Evolutionary conservation across 2,888 invertebrate species (phyloP).

Genomic region (Dolichomitus sp.): DNA sequence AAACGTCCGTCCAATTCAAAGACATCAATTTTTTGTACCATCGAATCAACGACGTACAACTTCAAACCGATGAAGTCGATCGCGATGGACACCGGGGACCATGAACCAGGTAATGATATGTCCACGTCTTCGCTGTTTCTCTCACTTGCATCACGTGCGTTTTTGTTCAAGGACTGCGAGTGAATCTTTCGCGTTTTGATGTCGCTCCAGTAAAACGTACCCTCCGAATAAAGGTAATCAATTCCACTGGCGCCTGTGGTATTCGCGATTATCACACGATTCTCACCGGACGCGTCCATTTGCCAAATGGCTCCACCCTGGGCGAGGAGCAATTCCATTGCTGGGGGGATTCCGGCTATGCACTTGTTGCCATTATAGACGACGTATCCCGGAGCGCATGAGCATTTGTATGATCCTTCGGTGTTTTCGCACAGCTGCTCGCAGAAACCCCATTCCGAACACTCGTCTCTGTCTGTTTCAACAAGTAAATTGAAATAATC

Average conservation of each 20-base stretch:
- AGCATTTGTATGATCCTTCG: slow-evolving; percentile 94
- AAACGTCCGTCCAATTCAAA: slow-evolving; percentile 95
- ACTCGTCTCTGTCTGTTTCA: slow-evolving; percentile 94
- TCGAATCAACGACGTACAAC: slow-evolving; percentile 96
- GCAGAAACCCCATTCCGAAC: slow-evolving; percentile 96
- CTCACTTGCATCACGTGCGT: background rate
- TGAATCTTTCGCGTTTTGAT: slow-evolving; percentile 94
- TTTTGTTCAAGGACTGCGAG: slow-evolving; percentile 84
- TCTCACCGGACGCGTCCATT: slow-evolving; percentile 90
- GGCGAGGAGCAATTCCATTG: slow-evolving; percentile 90
- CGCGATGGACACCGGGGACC: slow-evolving; percentile 96
- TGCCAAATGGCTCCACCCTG: slow-evolving; percentile 91
- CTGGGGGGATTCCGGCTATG: slow-evolving; percentile 88
- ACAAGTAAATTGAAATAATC: background rate
- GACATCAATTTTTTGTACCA: slow-evolving; percentile 97
- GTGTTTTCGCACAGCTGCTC: slow-evolving; percentile 97
- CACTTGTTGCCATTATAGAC: slow-evolving; percentile 90
- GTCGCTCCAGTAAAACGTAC: slow-evolving; percentile 96
- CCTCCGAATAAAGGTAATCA: slow-evolving; percentile 93
- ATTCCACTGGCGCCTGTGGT: slow-evolving; percentile 95
- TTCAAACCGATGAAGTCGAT: slow-evolving; percentile 99
- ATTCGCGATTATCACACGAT: slow-evolving; percentile 90
- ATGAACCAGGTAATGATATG: slow-evolving; percentile 93
- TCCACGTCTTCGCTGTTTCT: slow-evolving; percentile 86
- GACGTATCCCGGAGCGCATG: slow-evolving; percentile 93